Conservation (phyloP, 1,140 invertebrate species). For the Aethina tumida region DNA sequence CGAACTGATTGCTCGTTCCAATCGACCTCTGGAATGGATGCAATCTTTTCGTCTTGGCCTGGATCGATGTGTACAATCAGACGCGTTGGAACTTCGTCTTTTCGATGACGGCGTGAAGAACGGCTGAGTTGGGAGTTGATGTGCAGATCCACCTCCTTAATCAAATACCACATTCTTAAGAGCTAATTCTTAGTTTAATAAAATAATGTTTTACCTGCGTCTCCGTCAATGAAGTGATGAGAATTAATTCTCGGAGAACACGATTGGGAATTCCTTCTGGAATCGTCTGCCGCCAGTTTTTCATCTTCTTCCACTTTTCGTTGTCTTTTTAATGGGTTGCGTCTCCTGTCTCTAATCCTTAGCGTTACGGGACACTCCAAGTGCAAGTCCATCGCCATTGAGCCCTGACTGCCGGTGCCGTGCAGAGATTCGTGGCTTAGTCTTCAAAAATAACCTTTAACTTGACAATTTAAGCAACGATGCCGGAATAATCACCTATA, state of each 20-base stretch:
- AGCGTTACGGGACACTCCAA: constrained; percentile 57
- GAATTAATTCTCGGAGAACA: constrained; percentile 17
- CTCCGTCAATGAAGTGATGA: not conserved
- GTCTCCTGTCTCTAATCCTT: constrained; percentile 51
- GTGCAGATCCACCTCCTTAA: constrained; percentile 21
- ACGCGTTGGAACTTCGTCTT: constrained; percentile 33
- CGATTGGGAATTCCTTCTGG: constrained; percentile 26
- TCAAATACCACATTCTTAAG: constrained; percentile 2
- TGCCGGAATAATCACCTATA: constrained; percentile 32
- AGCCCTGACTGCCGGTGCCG: constrained; percentile 49
- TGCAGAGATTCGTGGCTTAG: constrained; percentile 42
- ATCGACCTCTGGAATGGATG: constrained; percentile 20
- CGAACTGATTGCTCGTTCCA: constrained; percentile 33
- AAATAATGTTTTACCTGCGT: not conserved
- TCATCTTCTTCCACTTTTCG: constrained; percentile 59
- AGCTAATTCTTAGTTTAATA: constrained; percentile 3
- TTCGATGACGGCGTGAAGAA: constrained; percentile 13
- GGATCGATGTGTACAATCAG: constrained; percentile 30
- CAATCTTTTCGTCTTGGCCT: constrained; percentile 26
- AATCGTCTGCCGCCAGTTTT: constrained; percentile 12
- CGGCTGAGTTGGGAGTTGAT: constrained; percentile 20
- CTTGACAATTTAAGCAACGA: not conserved
- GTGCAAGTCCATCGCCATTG: constrained; percentile 64
- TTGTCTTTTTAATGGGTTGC: constrained; percentile 65
- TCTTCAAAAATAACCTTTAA: constrained; percentile 13